phyloP scores from a whole-genome alignment of 2,113 vertebrate genomes.

The Pithys albifrons region DNA sequence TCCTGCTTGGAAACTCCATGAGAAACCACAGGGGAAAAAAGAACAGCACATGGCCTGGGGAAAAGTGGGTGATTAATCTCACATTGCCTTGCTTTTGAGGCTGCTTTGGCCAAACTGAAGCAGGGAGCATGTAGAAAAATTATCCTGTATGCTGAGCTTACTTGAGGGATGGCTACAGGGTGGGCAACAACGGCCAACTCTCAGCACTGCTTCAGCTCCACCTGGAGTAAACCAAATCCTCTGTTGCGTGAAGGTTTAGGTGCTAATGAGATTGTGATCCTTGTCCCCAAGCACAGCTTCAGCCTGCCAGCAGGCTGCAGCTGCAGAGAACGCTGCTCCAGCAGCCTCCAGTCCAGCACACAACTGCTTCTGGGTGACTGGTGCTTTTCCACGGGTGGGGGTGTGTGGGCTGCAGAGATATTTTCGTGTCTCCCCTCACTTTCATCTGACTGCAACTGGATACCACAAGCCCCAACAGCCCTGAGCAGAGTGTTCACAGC shows the following conservation, averaged over 20 bases:
- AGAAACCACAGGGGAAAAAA: not conserved
- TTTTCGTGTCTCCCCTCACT: conserved; percentile 39
- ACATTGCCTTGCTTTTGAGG: not conserved
- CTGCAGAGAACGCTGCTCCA: not conserved
- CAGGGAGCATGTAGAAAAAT: not conserved
- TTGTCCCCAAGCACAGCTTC: not conserved
- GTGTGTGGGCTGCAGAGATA: conserved; percentile 25
- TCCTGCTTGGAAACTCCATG: not conserved
- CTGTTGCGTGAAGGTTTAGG: not conserved
- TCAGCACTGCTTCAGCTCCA: not conserved
- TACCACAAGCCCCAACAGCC: not conserved
- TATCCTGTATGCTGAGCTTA: not conserved
- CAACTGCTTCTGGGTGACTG: not conserved
- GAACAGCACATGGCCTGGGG: not conserved
- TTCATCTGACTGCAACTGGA: conserved; percentile 41
- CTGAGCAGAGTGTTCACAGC: not conserved
- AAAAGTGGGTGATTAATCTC: not conserved
- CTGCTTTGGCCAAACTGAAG: not conserved
- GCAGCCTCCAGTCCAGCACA: not conserved
- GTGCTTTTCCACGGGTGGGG: conserved; percentile 1
- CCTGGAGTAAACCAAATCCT: not conserved
- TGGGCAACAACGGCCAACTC: not conserved
- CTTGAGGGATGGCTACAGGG: rapidly evolving
- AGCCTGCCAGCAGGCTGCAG: not conserved
- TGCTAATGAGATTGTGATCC: rapidly evolving